phyloP scores from a whole-genome alignment of 2,113 vertebrate genomes.

The Craseonycteris thonglongyai region DNA sequence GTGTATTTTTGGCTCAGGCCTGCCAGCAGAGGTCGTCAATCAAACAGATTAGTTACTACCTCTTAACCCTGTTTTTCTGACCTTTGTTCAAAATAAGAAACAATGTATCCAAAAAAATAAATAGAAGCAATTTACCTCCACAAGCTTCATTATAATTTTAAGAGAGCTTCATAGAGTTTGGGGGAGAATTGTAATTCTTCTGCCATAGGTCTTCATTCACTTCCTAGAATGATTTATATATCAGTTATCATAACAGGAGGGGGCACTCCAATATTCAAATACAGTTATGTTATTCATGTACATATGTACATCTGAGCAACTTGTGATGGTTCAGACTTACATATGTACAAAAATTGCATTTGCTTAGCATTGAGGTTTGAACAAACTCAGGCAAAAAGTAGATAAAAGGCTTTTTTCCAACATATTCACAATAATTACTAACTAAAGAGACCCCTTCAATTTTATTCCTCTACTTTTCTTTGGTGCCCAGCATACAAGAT shows the following conservation, averaged over 20 bases:
- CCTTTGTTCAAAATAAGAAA: constrained; percentile 1
- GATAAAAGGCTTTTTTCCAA: neutral
- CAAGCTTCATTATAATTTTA: constrained; percentile 4
- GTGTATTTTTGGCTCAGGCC: neutral
- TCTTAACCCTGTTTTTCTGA: neutral
- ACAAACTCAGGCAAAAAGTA: neutral
- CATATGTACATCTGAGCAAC: too few species aligned
- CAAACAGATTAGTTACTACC: constrained; percentile 8
- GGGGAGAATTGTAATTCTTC: neutral
- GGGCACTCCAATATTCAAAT: neutral
- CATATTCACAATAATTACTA: neutral
- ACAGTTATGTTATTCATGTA: neutral
- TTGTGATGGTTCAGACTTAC: neutral
- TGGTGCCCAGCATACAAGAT: neutral
- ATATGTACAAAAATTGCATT: neutral
- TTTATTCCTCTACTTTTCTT: constrained; percentile 1
- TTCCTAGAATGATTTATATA: neutral
- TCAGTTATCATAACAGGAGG: neutral
- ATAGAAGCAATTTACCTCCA: neutral
- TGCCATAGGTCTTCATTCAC: neutral
- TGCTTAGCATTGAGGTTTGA: neutral
- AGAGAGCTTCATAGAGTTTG: neutral
- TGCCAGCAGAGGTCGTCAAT: neutral
- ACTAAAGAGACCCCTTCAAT: neutral
- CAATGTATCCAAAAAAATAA: neutral